Conservation (phyloP, 64 coral and sea anemone species). For the Montipora efflorescens region DNA sequence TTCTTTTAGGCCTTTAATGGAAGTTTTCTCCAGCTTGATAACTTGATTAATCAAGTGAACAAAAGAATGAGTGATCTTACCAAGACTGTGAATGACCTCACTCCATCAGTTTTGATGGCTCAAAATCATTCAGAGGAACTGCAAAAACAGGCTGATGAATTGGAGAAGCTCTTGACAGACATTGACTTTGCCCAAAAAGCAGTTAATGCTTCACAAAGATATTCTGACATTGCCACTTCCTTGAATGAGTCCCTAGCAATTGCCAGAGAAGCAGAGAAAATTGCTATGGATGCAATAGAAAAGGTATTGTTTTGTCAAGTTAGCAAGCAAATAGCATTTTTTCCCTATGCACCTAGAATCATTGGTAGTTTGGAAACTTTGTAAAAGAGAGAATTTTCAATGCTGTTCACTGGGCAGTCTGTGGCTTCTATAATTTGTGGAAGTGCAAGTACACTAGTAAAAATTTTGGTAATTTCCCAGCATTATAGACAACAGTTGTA, state of each 20-base stretch:
- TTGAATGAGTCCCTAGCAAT: slow-evolving; percentile 69
- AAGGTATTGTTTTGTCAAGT: slow-evolving; percentile 32
- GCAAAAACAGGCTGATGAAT: slow-evolving; percentile 58
- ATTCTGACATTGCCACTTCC: slow-evolving; percentile 51
- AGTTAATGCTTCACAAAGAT: slow-evolving; percentile 63
- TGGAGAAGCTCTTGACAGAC: slow-evolving; percentile 66
- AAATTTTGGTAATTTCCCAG: too few relatives aligned
- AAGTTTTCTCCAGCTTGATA: slow-evolving; percentile 46
- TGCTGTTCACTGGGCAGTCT: too few relatives aligned
- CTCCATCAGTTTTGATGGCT: slow-evolving; percentile 34
- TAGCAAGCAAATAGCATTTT: too few relatives aligned
- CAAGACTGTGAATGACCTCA: slow-evolving; percentile 13
- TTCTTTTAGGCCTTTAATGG: slow-evolving; percentile 57
- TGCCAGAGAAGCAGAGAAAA: slow-evolving; percentile 55
- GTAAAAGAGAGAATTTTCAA: too few relatives aligned
- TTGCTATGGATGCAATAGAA: slow-evolving; percentile 53
- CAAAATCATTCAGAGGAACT: slow-evolving; percentile 64
- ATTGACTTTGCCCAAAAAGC: slow-evolving; percentile 65
- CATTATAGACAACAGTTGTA: too few relatives aligned
- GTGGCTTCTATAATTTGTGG: too few relatives aligned
- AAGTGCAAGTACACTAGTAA: too few relatives aligned
- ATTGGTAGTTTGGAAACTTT: too few relatives aligned
- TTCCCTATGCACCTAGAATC: too few relatives aligned
- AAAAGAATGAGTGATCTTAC: slow-evolving; percentile 50
- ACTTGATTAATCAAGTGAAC: slow-evolving; percentile 64